Evolutionary conservation across 1,140 invertebrate species (phyloP).

Genomic region (Polyergus mexicanus): DNA sequence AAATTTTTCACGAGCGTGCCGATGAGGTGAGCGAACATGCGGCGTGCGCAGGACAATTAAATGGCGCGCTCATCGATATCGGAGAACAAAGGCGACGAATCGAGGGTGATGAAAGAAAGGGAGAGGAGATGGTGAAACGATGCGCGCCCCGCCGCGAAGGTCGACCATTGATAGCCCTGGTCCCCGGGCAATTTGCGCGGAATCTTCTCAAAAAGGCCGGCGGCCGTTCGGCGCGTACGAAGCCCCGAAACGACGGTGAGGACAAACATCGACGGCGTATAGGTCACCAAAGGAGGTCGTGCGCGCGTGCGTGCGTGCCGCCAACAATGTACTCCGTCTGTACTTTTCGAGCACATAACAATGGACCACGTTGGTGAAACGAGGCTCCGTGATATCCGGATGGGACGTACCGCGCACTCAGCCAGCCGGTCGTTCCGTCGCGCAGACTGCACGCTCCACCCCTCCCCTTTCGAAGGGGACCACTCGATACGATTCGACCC

Average conservation of each 20-base stretch:
- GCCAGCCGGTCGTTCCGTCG: constrained; percentile 73
- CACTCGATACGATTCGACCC: constrained; percentile 56
- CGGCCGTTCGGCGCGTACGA: background rate
- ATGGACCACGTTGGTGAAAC: constrained; percentile 81
- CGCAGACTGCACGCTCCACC: constrained; percentile 70
- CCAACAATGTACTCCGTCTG: constrained; percentile 80
- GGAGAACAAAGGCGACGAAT: constrained; percentile 15
- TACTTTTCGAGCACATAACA: constrained; percentile 82
- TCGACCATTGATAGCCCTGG: constrained; percentile 41
- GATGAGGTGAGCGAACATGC: background rate
- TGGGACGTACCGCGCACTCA: constrained; percentile 82
- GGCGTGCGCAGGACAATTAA: constrained; percentile 12
- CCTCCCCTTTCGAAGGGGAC: constrained; percentile 56
- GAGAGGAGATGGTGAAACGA: constrained; percentile 2
- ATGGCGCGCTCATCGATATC: background rate
- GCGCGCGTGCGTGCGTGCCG: constrained; percentile 79
- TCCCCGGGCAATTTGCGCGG: constrained; percentile 38
- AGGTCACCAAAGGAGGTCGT: constrained; percentile 67
- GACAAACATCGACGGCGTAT: constrained; percentile 35
- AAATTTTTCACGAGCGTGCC: background rate
- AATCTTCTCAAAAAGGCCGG: constrained; percentile 48
- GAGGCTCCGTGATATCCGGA: constrained; percentile 81
- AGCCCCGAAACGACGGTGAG: background rate
- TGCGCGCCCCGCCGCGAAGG: constrained; percentile 52
- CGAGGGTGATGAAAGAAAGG: background rate